A percentile compares a stretch with the other conserved stretches of the same genome.
These are phyloP conservation scores for Heliconius himera DNA, from an alignment of 1,140 invertebrate genomes.

Conservation along the genomic window DNA sequence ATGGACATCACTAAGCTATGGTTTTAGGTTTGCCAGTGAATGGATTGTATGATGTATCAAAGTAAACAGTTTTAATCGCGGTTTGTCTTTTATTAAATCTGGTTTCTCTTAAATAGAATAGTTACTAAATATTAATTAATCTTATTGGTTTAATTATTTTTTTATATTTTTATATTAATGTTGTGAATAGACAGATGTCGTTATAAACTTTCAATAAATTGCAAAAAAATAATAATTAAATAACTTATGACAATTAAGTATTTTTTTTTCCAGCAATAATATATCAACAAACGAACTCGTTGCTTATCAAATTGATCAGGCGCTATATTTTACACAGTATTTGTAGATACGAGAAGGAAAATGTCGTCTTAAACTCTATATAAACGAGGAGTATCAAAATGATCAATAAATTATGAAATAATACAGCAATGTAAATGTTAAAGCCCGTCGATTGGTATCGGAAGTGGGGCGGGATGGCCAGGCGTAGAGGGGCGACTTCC, in stretches of 20 bases:
- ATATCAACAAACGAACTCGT: background rate
- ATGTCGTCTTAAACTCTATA: constrained; percentile 6
- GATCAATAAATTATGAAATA: constrained; percentile 74
- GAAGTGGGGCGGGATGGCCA: constrained; percentile 67
- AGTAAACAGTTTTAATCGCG: background rate
- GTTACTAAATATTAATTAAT: too few relatives aligned
- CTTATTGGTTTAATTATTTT: too few relatives aligned
- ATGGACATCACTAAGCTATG: constrained; percentile 50
- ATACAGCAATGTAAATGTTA: constrained; percentile 52
- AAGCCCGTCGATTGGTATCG: constrained; percentile 72
- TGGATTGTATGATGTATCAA: constrained; percentile 20
- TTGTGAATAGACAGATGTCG: too few relatives aligned
- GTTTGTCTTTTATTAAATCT: background rate
- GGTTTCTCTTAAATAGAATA: background rate
- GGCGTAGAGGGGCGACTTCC: constrained; percentile 71
- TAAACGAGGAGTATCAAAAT: constrained; percentile 30
- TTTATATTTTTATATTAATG: too few relatives aligned
- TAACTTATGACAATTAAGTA: background rate
- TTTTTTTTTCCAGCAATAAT: background rate
- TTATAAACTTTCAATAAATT: background rate
- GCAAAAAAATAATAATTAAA: background rate
- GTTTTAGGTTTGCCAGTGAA: constrained; percentile 32
- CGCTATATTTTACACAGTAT: background rate
- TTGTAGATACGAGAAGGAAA: background rate
- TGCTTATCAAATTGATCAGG: constrained; percentile 18